Evolutionary conservation across 2,888 invertebrate genomes (phyloP).

Genomic region (Diarsia brunnea): DNA sequence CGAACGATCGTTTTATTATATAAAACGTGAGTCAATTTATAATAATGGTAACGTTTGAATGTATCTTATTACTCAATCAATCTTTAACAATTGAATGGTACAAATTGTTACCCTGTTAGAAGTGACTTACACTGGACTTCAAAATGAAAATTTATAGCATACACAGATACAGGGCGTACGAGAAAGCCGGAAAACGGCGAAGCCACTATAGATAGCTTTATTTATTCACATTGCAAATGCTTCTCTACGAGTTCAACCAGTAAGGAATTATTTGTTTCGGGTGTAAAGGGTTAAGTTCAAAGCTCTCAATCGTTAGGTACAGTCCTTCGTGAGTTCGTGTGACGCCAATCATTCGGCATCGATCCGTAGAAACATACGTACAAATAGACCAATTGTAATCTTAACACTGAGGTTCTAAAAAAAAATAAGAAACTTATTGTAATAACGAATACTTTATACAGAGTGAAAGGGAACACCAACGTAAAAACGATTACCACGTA

Average conservation of each 20-base stretch:
- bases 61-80: conserved; percentile 10
- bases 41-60: background rate
- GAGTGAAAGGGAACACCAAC: no score
- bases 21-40: conserved; percentile 16
- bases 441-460: no score
- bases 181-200: conserved; percentile 11
- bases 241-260: conserved; percentile 6
- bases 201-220: conserved; percentile 3
- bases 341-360: conserved; percentile 36
- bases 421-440: background rate
- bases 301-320: conserved; percentile 17
- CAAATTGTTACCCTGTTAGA: background rate
- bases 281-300: conserved; percentile 43
- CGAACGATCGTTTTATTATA: conserved; percentile 10
- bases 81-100: conserved; percentile 10
- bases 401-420: conserved; percentile 16
- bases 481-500: no score
- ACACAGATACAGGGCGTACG: background rate
- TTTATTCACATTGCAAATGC: conserved; percentile 33
- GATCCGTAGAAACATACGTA: conserved; percentile 32
- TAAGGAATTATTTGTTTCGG: no score
- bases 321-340: conserved; percentile 18
- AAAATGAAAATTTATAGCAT: background rate
- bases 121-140: conserved; percentile 1
- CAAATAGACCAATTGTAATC: conserved; percentile 24